Conservation (phyloP, 2,113 vertebrate genomes). For the Diphyllodes magnificus region DNA sequence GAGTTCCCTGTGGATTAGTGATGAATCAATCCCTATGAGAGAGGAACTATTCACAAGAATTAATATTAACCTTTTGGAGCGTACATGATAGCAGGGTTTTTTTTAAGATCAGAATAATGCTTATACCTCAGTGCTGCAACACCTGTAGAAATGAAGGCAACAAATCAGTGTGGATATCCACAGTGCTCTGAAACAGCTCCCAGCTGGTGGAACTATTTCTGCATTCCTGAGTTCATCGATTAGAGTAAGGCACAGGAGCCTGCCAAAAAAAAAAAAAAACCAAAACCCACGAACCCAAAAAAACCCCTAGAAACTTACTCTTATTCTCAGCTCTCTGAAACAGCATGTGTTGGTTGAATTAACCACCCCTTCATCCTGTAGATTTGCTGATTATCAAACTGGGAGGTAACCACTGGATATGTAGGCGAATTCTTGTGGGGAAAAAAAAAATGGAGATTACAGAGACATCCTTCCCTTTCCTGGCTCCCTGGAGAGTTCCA, state of each 20-base stretch:
- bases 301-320: not conserved
- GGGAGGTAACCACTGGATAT: not conserved
- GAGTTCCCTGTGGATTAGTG: not conserved
- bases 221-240: fast-evolving
- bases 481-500: not conserved
- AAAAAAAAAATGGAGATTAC: not conserved
- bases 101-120: not conserved
- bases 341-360: not conserved
- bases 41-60: not conserved
- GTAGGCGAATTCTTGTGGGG: not conserved
- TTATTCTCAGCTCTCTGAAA: not conserved
- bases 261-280: not conserved
- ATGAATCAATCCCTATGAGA: not conserved
- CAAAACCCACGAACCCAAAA: not conserved
- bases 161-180: not conserved
- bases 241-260: not conserved
- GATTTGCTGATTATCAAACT: not conserved
- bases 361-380: not conserved
- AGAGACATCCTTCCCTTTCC: not conserved
- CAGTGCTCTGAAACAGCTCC: not conserved
- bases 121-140: not conserved
- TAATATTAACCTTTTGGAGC: not conserved
- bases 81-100: not conserved
- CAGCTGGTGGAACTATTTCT: not conserved
- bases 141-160: not conserved